A percentile compares a stretch with the other conserved stretches of the same genome.
phyloP scores from a whole-genome alignment of 1,140 invertebrate genomes.

The Euura lappo region DNA sequence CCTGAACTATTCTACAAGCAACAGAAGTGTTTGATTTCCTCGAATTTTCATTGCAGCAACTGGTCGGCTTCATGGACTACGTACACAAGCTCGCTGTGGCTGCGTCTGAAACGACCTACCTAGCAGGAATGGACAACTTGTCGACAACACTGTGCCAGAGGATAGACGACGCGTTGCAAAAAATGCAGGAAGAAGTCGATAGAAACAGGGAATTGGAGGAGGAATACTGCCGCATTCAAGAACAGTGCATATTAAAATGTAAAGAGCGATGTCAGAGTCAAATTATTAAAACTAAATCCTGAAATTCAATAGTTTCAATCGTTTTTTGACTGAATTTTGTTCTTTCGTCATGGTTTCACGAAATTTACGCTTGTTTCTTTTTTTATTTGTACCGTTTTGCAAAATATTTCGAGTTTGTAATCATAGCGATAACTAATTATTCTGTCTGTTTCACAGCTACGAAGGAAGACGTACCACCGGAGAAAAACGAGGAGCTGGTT shows the following conservation, averaged over 20 bases:
- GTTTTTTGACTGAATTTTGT: too few relatives aligned
- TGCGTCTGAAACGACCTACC: constrained; percentile 47
- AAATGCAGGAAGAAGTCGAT: constrained; percentile 39
- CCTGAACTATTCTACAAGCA: neutral
- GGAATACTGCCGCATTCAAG: constrained; percentile 45
- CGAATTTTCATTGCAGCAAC: constrained; percentile 36
- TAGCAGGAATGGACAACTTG: constrained; percentile 51
- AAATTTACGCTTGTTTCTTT: too few relatives aligned
- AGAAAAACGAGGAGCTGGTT: neutral
- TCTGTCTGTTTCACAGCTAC: neutral
- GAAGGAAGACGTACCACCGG: neutral
- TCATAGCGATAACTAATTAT: too few relatives aligned
- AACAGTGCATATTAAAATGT: constrained; percentile 39
- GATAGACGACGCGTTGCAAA: constrained; percentile 47
- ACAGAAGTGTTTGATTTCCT: neutral
- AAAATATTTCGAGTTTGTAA: too few relatives aligned
- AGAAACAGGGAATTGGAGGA: constrained; percentile 42
- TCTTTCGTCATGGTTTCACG: too few relatives aligned
- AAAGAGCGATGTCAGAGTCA: constrained; percentile 18
- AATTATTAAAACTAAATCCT: constrained; percentile 2
- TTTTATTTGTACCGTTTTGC: too few relatives aligned
- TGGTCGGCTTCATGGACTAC: constrained; percentile 47
- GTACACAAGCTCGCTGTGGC: constrained; percentile 53
- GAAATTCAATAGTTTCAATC: neutral
- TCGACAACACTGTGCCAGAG: constrained; percentile 44